These are phyloP conservation scores for Harpagifer antarcticus DNA, from an alignment of 2,797 vertebrate species.

Conservation along the genomic window DNA sequence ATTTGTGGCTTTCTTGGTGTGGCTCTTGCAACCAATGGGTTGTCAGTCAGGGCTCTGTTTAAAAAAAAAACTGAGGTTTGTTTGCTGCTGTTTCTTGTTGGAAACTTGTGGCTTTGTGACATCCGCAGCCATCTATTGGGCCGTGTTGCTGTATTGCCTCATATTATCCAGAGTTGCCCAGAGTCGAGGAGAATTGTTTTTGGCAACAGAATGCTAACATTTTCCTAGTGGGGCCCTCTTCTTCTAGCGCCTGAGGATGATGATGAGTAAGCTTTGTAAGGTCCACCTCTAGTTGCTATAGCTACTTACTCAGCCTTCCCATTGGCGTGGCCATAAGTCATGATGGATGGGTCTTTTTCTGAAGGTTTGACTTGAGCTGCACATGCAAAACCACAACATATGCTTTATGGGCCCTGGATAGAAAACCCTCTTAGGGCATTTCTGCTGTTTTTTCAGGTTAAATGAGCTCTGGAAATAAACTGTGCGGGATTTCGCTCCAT, in stretches of 20 bases:
- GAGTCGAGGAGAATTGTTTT: constrained; percentile 86
- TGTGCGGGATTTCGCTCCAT: constrained; percentile 52
- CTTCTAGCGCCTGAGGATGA: constrained; percentile 50
- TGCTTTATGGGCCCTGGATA: constrained; percentile 30
- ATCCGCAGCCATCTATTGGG: constrained; percentile 85
- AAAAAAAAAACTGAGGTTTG: constrained; percentile 86
- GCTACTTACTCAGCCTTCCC: constrained; percentile 35
- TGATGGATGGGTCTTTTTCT: constrained; percentile 43
- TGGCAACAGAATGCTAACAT: constrained; percentile 83
- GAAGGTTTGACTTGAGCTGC: constrained; percentile 34
- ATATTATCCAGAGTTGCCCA: constrained; percentile 86
- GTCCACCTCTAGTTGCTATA: constrained; percentile 54
- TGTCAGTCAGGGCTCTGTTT: constrained; percentile 83
- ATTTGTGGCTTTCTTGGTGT: constrained; percentile 86
- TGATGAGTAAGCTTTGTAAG: constrained; percentile 63
- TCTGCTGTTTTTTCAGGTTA: constrained; percentile 50
- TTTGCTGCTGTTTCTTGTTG: constrained; percentile 87
- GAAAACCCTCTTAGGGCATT: constrained; percentile 26
- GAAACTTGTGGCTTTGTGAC: constrained; percentile 88
- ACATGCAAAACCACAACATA: constrained; percentile 37
- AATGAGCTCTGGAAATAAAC: constrained; percentile 70
- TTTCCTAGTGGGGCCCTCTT: constrained; percentile 82
- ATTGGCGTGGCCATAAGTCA: constrained; percentile 42
- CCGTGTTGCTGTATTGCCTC: constrained; percentile 84
- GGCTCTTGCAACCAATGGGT: constrained; percentile 81